These are phyloP conservation scores for Sapajus apella DNA, from an alignment of 2,113 vertebrate species.

Conservation along the genomic window DNA sequence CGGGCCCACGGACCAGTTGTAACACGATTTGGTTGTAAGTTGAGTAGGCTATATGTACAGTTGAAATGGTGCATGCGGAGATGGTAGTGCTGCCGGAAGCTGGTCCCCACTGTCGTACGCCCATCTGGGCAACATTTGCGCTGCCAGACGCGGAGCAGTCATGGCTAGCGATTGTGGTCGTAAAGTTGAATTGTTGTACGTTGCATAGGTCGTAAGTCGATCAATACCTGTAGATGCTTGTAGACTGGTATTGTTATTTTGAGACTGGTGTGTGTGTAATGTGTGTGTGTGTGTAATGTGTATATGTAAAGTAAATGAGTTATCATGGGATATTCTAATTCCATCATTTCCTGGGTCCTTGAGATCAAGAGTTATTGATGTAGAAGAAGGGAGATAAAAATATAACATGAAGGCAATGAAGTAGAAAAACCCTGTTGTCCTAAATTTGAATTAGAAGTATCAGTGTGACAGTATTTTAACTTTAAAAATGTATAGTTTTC, in stretches of 20 bases:
- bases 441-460: background rate
- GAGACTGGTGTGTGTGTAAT: background rate
- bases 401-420: background rate
- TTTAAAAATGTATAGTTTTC: background rate
- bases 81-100: too few species aligned
- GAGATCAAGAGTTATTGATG: background rate
- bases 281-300: background rate
- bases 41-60: too few species aligned
- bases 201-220: too few species aligned
- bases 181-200: too few species aligned
- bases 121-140: too few species aligned
- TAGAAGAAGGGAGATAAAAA: background rate
- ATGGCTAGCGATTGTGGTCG: too few species aligned
- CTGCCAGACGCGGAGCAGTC: too few species aligned
- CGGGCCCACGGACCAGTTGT: too few species aligned
- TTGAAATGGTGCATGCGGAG: too few species aligned
- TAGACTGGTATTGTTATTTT: background rate
- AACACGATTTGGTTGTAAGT: too few species aligned
- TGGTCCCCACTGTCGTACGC: too few species aligned
- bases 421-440: background rate
- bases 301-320: background rate
- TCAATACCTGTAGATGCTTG: background rate
- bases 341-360: background rate
- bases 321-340: background rate
- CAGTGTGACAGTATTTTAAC: background rate